Evolutionary conservation across 2,797 vertebrate species (phyloP), one percentile per base, ranked within the genome.

Genomic region (Gorsachius magnificus): DNA sequence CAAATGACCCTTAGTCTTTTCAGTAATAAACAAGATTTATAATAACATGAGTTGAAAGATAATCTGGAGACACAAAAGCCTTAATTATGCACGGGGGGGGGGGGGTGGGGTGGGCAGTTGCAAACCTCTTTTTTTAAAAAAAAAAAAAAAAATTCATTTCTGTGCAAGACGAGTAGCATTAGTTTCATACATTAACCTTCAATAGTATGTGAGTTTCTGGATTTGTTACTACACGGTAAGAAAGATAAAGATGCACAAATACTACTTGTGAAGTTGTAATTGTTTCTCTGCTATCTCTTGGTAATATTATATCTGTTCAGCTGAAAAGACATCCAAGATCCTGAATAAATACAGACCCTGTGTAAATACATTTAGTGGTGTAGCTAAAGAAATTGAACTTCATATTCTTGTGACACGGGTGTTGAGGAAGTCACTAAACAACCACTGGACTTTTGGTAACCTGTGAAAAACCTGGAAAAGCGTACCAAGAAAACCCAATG

Each of bases 11-110:
- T 85, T 68, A 85, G 88, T 70, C 93, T 94, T 83, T 92, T 87
- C 68, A 43, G 60, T 83, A 92, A 94, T 95, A 94, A 95, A 93
- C 45, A 89, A 95, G 88, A 95, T 95, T 93, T 95, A 96, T 93
- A 94, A 77, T 83, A 97, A 87, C 60, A 46, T 74, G n/a, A 95
- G 29, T 83, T 93, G 94, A 89, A 93, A 94, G 74, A 68, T 87
- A 64, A 93, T 94, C 60, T 92, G 45, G 48, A 93, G 77, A 87
- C 75, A 93, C 51, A 89, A 95, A 91, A 87, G 66, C 69, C 51
- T 26, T 89, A 53, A 95, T 91, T 96, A 94, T 91, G 80, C 90
- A 89, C n/a, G 24, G 16, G 0, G 6, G 33, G 6, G 10, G 36
- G 33, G 57, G 33, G 24, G 16, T 0, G 6, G 33, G 6, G 10